phyloP scores from a whole-genome alignment of 2,113 vertebrate species.

The Struthidea cinerea region DNA sequence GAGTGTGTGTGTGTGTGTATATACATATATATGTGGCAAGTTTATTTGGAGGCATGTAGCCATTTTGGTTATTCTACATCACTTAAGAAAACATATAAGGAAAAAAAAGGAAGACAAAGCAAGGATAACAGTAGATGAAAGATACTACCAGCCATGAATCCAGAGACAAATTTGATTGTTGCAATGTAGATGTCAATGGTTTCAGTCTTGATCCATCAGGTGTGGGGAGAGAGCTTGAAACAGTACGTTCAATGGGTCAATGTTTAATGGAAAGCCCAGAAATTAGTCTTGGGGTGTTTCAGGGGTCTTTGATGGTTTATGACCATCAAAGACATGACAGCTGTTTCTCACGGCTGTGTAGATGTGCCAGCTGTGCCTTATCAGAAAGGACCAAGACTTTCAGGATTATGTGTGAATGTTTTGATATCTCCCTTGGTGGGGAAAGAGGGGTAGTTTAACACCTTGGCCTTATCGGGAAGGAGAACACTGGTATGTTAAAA shows the following conservation, averaged over 20 bases:
- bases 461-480: accelerated
- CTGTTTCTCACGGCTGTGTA: background rate
- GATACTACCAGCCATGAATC: background rate
- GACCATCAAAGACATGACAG: too few species aligned
- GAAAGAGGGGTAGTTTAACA: background rate
- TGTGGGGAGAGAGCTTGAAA: background rate
- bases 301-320: background rate
- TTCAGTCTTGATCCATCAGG: background rate
- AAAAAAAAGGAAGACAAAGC: background rate
- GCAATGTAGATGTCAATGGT: background rate
- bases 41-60: background rate
- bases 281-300: background rate
- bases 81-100: background rate
- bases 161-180: background rate
- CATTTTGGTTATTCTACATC: background rate
- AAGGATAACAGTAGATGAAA: background rate
- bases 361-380: background rate
- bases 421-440: background rate
- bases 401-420: background rate
- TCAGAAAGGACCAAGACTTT: background rate
- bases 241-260: background rate
- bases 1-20: background rate
- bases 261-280: background rate
- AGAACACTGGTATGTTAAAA: background rate
- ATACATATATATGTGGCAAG: too few species aligned